Base-by-base conservation (phyloP, 2,113 vertebrate species). In the Cinclus cinclus region DNA sequence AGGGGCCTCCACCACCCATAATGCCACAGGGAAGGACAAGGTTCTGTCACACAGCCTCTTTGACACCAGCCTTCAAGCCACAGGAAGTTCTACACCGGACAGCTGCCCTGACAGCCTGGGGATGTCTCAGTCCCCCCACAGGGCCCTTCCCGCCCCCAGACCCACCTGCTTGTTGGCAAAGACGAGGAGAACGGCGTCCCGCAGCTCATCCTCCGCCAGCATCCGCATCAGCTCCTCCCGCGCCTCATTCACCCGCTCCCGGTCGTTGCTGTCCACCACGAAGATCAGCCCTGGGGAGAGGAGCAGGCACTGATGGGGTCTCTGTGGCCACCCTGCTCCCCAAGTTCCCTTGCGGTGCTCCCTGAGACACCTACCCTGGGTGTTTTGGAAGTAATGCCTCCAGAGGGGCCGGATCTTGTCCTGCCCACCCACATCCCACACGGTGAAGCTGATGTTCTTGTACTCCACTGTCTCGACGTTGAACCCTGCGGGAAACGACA, bases 361-460 rank as follows among this genome's bases (percentile, higher is more conserved):
- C 82, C 10, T 0, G 7, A 31, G 24, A 8, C 53, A 58, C 81
- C 55, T 97, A 99, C 99, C 99, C 98, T 99, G 99, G 96, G 99
- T 99, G 97, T 99, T 99, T 97, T 99, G 99, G 97, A 99, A 99
- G 97, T 99, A 99, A 96, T 99, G 99, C 96, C 99, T 98, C 99
- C 99, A 99, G 95, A 99, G 98, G 67, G 99, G 99, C 74, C 99
- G 98, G 98, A 99, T 99, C 98, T 99, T 99, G 97, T 99, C 99
- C 98, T 99, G 99, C 97, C 99, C 99, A 73, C 99, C 99, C 71
- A 99, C 99, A 5, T 99, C 99, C 99, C 99, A 99, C 76, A 99
- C 99, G 22, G 99, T 99, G 97, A 99, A 99, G 97, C 99, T 99
- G 98, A 99, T 99, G 97, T 99, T 99, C 98, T 99, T 99, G 98